A percentile compares a stretch with the other conserved stretches of the same genome.
phyloP scores from a whole-genome alignment of 53 echinoderm and acorn worm genomes.

The Holothuria leucospilota region DNA sequence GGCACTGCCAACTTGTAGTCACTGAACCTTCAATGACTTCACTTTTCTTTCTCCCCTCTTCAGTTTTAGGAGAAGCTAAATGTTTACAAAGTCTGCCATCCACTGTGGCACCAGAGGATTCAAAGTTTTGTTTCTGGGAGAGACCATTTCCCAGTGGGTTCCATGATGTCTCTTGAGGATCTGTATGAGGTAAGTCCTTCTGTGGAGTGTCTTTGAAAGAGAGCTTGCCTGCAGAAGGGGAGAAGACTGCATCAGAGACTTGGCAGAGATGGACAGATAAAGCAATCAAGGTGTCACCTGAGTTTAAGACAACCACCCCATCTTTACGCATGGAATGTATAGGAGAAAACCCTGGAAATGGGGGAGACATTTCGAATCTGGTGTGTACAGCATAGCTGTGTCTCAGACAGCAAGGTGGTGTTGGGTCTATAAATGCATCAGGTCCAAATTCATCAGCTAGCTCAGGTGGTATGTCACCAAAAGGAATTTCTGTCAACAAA shows the following conservation, averaged over 20 bases:
- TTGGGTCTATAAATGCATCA: conserved; percentile 43
- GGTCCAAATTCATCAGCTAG: conserved; percentile 68
- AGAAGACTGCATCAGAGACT: conserved; percentile 50
- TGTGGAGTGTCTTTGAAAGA: conserved; percentile 27
- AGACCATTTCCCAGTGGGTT: too few species aligned
- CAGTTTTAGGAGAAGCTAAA: too few species aligned
- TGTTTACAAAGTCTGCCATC: too few species aligned
- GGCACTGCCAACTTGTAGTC: too few species aligned
- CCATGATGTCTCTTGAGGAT: not conserved
- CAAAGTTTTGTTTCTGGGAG: too few species aligned
- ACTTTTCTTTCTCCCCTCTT: too few species aligned
- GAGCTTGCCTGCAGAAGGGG: conserved; percentile 27
- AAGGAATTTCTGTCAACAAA: conserved; percentile 22
- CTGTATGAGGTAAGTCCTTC: not conserved
- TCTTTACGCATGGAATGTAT: conserved; percentile 97
- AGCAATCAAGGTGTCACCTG: conserved; percentile 90
- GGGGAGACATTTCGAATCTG: conserved; percentile 95
- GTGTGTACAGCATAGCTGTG: conserved; percentile 98
- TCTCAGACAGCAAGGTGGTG: conserved; percentile 83
- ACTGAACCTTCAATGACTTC: too few species aligned
- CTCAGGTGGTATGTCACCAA: conserved; percentile 73
- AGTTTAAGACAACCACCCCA: conserved; percentile 89
- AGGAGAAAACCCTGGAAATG: conserved; percentile 94
- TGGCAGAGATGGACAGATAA: conserved; percentile 60
- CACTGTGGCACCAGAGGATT: too few species aligned